These are phyloP conservation scores for Drosophila colorata DNA, from an alignment of 2,888 invertebrate genomes.

Conservation along the genomic window DNA sequence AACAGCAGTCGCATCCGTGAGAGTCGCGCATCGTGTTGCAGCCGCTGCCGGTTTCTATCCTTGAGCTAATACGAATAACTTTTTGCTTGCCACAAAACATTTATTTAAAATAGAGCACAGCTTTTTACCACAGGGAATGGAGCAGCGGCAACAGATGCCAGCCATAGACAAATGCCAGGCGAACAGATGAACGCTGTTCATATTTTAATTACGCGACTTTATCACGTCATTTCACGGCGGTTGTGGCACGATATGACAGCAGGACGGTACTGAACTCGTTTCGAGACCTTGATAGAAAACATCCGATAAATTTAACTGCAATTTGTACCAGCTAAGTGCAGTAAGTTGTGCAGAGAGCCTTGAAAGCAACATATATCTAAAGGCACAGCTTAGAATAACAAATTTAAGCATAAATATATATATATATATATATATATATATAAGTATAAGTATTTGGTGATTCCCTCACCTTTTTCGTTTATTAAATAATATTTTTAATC, in stretches of 20 bases:
- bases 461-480: not conserved
- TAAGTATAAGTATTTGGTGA: too few species aligned
- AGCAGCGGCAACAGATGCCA: slow-evolving; percentile 33
- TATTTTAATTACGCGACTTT: slow-evolving; percentile 78
- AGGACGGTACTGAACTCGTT: slow-evolving; percentile 24
- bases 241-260: slow-evolving; percentile 42
- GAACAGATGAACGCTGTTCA: slow-evolving; percentile 75
- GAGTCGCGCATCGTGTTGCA: slow-evolving; percentile 50
- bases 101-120: slow-evolving; percentile 75
- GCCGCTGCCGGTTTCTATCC: slow-evolving; percentile 66
- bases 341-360: slow-evolving; percentile 6
- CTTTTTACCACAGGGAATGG: slow-evolving; percentile 48
- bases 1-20: slow-evolving; percentile 51
- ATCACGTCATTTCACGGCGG: slow-evolving; percentile 72
- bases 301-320: slow-evolving; percentile 40
- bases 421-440: too few species aligned
- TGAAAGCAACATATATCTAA: slow-evolving; percentile 1
- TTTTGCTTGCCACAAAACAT: slow-evolving; percentile 73
- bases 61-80: slow-evolving; percentile 67
- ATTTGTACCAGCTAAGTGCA: slow-evolving; percentile 8
- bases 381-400: not conserved
- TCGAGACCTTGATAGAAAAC: slow-evolving; percentile 36
- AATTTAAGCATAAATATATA: not conserved
- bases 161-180: slow-evolving; percentile 33
- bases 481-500: not conserved